Base-by-base conservation (phyloP, 2,113 vertebrate genomes). In the Diadophis punctatus region DNA sequence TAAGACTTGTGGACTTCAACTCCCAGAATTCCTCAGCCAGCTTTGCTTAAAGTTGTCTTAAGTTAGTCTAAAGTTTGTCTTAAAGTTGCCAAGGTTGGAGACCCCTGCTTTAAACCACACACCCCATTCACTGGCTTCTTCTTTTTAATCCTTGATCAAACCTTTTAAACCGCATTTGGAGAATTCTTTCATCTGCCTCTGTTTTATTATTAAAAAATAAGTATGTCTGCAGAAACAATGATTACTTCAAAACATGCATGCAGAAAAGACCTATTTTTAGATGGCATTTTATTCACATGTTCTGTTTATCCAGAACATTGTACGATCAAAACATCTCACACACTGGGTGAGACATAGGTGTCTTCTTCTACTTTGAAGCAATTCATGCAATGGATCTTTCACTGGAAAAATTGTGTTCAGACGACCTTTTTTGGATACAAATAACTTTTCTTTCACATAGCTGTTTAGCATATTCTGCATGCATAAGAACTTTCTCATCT, bases 81-180 rank as follows among this genome's bases (percentile, higher is more conserved):
- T 46, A 46, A 46, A 46, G 5, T 46, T 46, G 46, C 46, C 5
- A 46, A 46, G 46, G 46, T 46, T 46, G 46, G 46, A 5, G 46
- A 46, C 46, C 46, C 46, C 46, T 46, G 46, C 95, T 95, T 97
- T 96, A 94, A 88, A 91, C 88, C 55, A 89, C 60, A 87, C 93
- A 68, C 11, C 96, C 86, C 89, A 92, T 91, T 30, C 85, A 93
- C 8, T 46, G 86, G 11, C 8, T 86, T 51, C 90, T 95, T 94
- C 48, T 34, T 94, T 95, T 58, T 20, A 92, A 92, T 91, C 80
- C 93, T 52, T 93, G 87, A 94, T 85, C 53, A 95, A 96, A 88
- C 16, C 30, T 74, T 91, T 94, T 89, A 96, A 52, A 94, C 49
- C 95, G 80, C 5, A 8, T 74, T 95, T 94, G 93, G 93, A 93